Percentiles rank a stretch among this genome's conserved stretches.
These are phyloP conservation scores for Euplexia lucipara DNA, from an alignment of 2,888 invertebrate species.

Conservation along the genomic window DNA sequence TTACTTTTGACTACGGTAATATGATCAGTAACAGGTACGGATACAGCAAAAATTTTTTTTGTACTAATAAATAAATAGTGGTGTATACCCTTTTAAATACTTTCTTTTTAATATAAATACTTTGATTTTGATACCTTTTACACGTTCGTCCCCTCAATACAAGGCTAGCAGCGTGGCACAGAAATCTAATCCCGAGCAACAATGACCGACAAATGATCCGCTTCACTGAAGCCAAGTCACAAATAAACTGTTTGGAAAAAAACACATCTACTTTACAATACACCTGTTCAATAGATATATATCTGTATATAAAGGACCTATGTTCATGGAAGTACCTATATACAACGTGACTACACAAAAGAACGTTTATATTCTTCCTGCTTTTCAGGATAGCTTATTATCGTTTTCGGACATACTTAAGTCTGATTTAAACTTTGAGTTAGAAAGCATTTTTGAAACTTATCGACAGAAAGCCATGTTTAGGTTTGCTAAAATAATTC, in stretches of 20 bases:
- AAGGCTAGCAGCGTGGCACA: conserved; percentile 16
- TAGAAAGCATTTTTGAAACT: background rate
- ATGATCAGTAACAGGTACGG: too few relatives aligned
- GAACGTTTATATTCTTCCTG: conserved; percentile 10
- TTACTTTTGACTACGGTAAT: too few relatives aligned
- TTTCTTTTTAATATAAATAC: background rate
- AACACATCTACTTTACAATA: conserved; percentile 46
- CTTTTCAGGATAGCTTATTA: background rate
- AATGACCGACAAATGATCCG: conserved; percentile 64
- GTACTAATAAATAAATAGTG: too few relatives aligned
- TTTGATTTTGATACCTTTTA: conserved; percentile 14
- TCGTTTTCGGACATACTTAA: too few relatives aligned
- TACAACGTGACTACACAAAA: conserved; percentile 26
- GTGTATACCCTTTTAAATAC: background rate
- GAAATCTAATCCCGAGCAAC: conserved; percentile 50
- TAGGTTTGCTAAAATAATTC: background rate
- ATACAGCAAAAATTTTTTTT: too few relatives aligned
- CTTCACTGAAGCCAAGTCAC: conserved; percentile 59
- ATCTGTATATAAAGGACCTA: conserved; percentile 1
- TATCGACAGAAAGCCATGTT: background rate
- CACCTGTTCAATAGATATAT: conserved; percentile 51
- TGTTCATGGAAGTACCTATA: conserved; percentile 1
- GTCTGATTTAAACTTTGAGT: background rate
- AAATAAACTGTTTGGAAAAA: conserved; percentile 52
- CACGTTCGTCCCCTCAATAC: conserved; percentile 7